A percentile compares a stretch with the other conserved stretches of the same genome.
phyloP scores from a whole-genome alignment of 2,797 vertebrate species.

The Trachurus trachurus region DNA sequence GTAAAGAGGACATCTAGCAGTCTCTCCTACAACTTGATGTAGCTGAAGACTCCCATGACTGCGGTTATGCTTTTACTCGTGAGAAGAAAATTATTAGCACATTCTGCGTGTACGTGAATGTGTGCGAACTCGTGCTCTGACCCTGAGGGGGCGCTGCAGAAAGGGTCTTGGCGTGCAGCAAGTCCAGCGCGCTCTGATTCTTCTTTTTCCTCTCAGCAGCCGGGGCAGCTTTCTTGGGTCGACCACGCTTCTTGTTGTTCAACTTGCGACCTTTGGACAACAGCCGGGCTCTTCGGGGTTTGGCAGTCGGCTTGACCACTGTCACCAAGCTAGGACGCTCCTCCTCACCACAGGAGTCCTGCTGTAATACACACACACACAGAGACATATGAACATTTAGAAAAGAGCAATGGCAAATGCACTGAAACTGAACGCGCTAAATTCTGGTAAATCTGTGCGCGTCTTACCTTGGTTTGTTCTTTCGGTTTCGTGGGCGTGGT shows the following conservation, averaged over 20 bases:
- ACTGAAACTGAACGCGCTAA: neutral
- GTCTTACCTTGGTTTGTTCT: conserved; percentile 90
- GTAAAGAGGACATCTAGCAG: neutral
- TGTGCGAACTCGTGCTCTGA: conserved; percentile 77
- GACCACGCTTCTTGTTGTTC: conserved; percentile 94
- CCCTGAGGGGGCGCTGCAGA: conserved; percentile 94
- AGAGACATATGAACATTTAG: neutral
- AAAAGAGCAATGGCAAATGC: neutral
- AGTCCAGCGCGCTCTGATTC: conserved; percentile 93
- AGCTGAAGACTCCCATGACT: neutral
- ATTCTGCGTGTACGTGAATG: conserved; percentile 4
- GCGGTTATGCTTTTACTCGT: neutral
- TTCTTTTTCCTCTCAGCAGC: conserved; percentile 93
- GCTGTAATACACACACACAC: conserved; percentile 42
- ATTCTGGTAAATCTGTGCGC: neutral
- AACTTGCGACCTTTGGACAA: conserved; percentile 94
- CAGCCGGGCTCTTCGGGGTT: conserved; percentile 91
- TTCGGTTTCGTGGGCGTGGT: conserved; percentile 96
- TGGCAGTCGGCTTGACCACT: conserved; percentile 91
- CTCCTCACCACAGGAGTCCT: conserved; percentile 95
- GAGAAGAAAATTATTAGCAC: neutral
- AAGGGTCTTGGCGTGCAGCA: conserved; percentile 94
- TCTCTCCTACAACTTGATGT: neutral
- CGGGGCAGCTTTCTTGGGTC: conserved; percentile 93
- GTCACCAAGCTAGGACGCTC: conserved; percentile 86